phyloP scores from a whole-genome alignment of 1,140 invertebrate genomes.

The Cepaea nemoralis region DNA sequence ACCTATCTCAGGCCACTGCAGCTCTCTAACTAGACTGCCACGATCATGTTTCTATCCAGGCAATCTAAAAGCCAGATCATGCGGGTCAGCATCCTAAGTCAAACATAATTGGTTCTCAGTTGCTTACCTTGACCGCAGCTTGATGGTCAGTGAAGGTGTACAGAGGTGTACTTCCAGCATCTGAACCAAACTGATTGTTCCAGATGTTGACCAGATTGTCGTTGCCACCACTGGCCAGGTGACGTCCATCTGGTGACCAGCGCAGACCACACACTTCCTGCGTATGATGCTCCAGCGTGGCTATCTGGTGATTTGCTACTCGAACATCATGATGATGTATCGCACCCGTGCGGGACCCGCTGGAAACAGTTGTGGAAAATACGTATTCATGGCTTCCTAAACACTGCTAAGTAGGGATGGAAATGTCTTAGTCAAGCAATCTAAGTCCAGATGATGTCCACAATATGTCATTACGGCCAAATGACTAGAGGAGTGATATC shows the following conservation, averaged over 20 bases:
- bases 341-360: slow-evolving; percentile 86
- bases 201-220: slow-evolving; percentile 95
- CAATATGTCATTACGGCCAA: too few relatives aligned
- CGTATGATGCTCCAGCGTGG: slow-evolving; percentile 81
- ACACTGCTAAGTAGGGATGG: too few relatives aligned
- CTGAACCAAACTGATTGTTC: slow-evolving; percentile 70
- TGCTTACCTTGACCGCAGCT: slow-evolving; percentile 74
- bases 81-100: too few relatives aligned
- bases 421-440: too few relatives aligned
- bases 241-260: slow-evolving; percentile 93
- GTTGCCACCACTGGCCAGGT: slow-evolving; percentile 94
- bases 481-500: neutral
- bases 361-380: slow-evolving; percentile 70
- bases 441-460: too few relatives aligned
- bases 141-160: slow-evolving; percentile 66
- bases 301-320: slow-evolving; percentile 86
- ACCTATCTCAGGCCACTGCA: too few relatives aligned
- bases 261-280: slow-evolving; percentile 92
- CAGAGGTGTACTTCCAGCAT: slow-evolving; percentile 42
- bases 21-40: too few relatives aligned
- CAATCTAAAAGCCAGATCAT: too few relatives aligned
- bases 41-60: too few relatives aligned
- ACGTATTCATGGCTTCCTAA: too few relatives aligned
- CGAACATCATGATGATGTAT: slow-evolving; percentile 97
- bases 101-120: too few relatives aligned